Conservation (phyloP, 1,140 invertebrate genomes). For the Achroia grisella region DNA sequence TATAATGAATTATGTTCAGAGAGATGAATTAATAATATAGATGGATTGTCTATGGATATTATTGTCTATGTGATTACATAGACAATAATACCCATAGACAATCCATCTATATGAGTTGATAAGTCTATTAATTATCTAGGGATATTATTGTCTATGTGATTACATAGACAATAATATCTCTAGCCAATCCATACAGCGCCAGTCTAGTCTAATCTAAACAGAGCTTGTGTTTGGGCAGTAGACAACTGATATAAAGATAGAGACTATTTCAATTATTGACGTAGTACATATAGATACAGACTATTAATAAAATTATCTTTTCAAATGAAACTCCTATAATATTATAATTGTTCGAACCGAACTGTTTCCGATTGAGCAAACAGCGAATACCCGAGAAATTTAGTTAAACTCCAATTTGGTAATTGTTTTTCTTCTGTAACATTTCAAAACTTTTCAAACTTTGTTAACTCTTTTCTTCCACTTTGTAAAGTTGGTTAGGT, state of each 20-base stretch:
- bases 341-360: neutral
- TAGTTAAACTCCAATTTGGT: conserved; percentile 25
- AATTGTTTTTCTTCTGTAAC: conserved; percentile 29
- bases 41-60: no score
- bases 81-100: neutral
- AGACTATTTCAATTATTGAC: neutral
- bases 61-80: neutral
- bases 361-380: conserved; percentile 6
- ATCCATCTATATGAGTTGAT: no score
- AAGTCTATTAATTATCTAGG: no score
- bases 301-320: neutral
- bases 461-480: conserved; percentile 28
- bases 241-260: neutral
- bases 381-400: conserved; percentile 16
- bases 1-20: no score
- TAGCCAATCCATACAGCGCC: no score
- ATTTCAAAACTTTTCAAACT: conserved; percentile 20
- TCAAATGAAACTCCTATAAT: neutral
- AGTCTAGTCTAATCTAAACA: no score
- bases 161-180: neutral
- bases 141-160: no score
- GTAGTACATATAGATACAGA: no score
- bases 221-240: no score
- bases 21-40: no score
- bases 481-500: conserved; percentile 20